Evolutionary conservation across 2,113 vertebrate species (phyloP).

Genomic region (Indri indri): DNA sequence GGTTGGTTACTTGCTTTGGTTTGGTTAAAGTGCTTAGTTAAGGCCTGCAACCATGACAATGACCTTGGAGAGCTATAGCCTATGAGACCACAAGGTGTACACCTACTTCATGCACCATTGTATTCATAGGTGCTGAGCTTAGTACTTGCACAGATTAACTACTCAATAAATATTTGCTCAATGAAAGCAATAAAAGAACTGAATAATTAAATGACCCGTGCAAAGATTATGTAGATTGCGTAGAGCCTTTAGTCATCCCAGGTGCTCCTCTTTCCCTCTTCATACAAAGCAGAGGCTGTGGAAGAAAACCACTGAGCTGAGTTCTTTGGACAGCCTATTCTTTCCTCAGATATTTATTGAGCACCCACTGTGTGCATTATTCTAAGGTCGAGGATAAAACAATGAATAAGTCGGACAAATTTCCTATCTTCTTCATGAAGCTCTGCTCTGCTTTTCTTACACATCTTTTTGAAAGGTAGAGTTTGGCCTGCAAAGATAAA

Average conservation of each 20-base stretch:
- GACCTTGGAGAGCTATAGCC: background rate
- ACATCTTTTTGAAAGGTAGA: background rate
- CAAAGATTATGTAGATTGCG: background rate
- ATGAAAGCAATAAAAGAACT: background rate
- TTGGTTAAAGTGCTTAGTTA: background rate
- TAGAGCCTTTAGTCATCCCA: background rate
- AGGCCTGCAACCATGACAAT: background rate
- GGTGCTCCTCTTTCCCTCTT: background rate
- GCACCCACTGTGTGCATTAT: background rate
- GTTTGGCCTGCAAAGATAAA: background rate
- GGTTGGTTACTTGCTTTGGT: background rate
- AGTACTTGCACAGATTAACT: background rate
- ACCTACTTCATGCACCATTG: background rate
- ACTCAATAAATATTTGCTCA: background rate
- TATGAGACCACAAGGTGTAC: rapidly evolving
- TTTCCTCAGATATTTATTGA: background rate
- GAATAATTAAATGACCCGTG: background rate
- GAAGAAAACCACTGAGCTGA: background rate
- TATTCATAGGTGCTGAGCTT: background rate
- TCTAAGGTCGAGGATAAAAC: background rate
- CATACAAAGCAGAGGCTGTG: background rate
- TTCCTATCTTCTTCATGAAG: background rate
- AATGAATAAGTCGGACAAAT: background rate
- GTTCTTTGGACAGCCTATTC: rapidly evolving
- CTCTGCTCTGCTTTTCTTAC: background rate